Base-by-base conservation (phyloP, 2,888 invertebrate genomes). In the Syrphus vitripennis region DNA sequence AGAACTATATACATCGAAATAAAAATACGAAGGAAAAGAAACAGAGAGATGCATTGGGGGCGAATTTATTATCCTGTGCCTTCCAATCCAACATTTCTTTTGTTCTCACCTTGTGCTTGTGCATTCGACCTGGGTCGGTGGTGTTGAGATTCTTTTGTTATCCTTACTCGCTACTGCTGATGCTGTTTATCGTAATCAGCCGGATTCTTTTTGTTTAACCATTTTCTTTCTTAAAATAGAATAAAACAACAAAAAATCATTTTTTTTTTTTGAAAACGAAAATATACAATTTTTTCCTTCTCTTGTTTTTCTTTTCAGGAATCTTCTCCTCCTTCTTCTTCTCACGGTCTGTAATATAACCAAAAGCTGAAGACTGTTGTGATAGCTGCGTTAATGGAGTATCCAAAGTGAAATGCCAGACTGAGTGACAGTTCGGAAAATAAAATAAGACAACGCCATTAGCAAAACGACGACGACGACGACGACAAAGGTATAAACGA, bases 321-420 rank as follows among this genome's bases (percentile, higher is more conserved):
- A 50, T 19, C 6, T n/a, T 26, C 42, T 34, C n/a, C 24, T 3
- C 42, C 2, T 4, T 4, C 19, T 16, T 6, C 31, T 21, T 12
- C 21, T 34, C 24, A 12, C 21, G 1, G 26, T n/a, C 26, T 10
- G 14, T 12, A 19, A 12, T 12, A 37, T 16, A 63, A 48, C 75
- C 76, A 48, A 16, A 40, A 69, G 83, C 69, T 65, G 57, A 50
- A 37, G 67, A 72, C 59, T 67, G 75, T 65, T 75, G 55, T 75
- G 59, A 81, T 53, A 53, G 76, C 65, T 77, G 45, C 67, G 67
- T 70, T 80, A 76, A 80, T 76, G 71, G 75, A 75, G 65, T 42
- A 77, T 26, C 50, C 40, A 12, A 63, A 76, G 40, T 82, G 40
- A 78, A 59, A 45, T 76, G 34, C 34, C 72, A 72, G 42, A 57